Evolutionary conservation across 2,888 invertebrate species (phyloP).

Genomic region (Drosophila ustulata): DNA sequence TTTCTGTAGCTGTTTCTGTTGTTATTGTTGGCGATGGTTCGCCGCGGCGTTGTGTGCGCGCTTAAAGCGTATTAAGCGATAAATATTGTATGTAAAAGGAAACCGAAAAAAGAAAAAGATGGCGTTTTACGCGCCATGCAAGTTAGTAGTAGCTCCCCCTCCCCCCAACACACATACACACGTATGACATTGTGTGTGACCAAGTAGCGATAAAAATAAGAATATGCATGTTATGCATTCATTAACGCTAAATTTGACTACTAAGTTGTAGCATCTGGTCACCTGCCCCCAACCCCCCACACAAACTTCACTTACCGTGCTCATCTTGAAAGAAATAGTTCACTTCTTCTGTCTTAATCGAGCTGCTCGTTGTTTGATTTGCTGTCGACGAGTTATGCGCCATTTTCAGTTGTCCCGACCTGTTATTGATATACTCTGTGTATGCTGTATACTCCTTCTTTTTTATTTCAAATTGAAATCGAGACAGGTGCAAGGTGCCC

Average conservation of each 20-base stretch:
- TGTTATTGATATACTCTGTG: conserved; percentile 9
- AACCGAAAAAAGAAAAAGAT: conserved; percentile 77
- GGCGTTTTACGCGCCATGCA: conserved; percentile 79
- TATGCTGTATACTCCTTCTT: conserved; percentile 24
- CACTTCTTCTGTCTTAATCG: conserved; percentile 82
- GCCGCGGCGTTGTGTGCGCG: conserved; percentile 48
- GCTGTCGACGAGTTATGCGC: conserved; percentile 72
- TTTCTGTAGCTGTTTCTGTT: neutral
- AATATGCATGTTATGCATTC: conserved; percentile 45
- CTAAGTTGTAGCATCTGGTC: conserved; percentile 13
- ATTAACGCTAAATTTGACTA: conserved; percentile 34
- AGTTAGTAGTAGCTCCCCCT: conserved; percentile 60
- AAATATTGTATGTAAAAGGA: conserved; percentile 77
- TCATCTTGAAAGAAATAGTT: conserved; percentile 84
- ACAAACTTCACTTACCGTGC: conserved; percentile 79
- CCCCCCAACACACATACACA: conserved; percentile 21
- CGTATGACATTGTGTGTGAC: conserved; percentile 3
- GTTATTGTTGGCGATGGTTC: conserved; percentile 45
- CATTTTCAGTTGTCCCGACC: conserved; percentile 66
- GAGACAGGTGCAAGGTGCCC: conserved; percentile 56
- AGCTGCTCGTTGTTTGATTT: conserved; percentile 65
- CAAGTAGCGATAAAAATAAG: conserved; percentile 2
- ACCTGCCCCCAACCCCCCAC: conserved; percentile 1
- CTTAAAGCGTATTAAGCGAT: conserved; percentile 74
- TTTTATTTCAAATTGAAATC: conserved; percentile 16